Conservation (phyloP, 1,140 invertebrate species). For the Papilio xuthus region DNA sequence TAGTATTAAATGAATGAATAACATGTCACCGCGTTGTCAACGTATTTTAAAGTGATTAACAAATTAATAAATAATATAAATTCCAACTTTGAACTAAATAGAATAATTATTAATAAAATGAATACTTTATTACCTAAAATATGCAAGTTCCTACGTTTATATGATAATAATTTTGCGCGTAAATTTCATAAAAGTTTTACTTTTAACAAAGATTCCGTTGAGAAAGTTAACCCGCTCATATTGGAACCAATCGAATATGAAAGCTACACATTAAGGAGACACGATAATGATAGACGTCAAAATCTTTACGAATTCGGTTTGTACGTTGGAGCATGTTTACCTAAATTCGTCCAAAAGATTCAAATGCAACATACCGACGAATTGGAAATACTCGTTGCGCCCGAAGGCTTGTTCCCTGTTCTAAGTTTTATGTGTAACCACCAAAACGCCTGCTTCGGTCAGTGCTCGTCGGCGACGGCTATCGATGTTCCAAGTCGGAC, state of each 20-base stretch:
- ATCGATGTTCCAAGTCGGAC: constrained; percentile 93
- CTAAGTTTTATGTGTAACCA: constrained; percentile 94
- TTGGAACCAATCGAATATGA: constrained; percentile 63
- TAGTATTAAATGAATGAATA: constrained; percentile 13
- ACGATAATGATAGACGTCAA: constrained; percentile 64
- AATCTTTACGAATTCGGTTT: constrained; percentile 72
- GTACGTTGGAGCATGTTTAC: constrained; percentile 87
- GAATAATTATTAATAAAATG: neutral
- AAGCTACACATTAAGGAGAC: constrained; percentile 57
- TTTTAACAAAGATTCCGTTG: constrained; percentile 5
- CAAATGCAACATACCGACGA: constrained; percentile 91
- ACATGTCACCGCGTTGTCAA: neutral
- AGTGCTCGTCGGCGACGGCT: constrained; percentile 90
- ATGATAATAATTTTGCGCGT: neutral
- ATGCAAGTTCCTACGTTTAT: neutral
- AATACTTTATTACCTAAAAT: constrained; percentile 22
- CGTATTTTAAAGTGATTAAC: neutral
- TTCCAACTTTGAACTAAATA: neutral
- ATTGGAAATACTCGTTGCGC: constrained; percentile 94
- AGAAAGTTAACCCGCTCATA: constrained; percentile 51
- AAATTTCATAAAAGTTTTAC: constrained; percentile 6
- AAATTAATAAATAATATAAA: neutral
- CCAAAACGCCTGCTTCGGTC: constrained; percentile 95
- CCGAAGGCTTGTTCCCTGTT: constrained; percentile 95
- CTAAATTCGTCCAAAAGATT: constrained; percentile 95